Evolutionary conservation across 2,113 vertebrate species (phyloP), one percentile per base, ranked within the genome.

Genomic region (Scalopus aquaticus): DNA sequence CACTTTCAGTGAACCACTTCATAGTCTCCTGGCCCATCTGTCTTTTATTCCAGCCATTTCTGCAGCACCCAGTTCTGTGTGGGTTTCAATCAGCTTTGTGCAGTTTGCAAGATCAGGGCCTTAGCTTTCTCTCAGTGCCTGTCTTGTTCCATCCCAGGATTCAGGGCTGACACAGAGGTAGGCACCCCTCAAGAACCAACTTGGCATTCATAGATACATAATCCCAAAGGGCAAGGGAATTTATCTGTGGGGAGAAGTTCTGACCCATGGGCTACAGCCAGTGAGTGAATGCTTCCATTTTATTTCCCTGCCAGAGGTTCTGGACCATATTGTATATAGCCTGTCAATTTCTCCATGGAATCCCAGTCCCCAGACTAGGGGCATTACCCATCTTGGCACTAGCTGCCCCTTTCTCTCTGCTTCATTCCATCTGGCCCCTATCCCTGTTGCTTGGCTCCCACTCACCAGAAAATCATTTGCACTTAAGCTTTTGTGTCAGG

Each of bases 131-230:
- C 19, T 44, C 64, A 46, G 9, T 24, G 46, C 37, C 54, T 77
- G 12, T 62, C 86, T 77, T 12, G 28, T 77, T 79, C 49, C 51
- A 86, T 54, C 6, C n/a, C n/a, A 74, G 64, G 39, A 11, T 91
- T 80, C 79, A 70, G 44, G 82, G n/a, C 42, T 62, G 79, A 78
- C 64, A 13, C 64, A 82, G 79, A 86, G 30, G n/a, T 44, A 62
- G 67, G 44, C 3, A 46, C 6, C 70, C 44, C n/a, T n/a, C 78
- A 20, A 62, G 65, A 80, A 80, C 4, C 30, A 0, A 60, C 24
- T 83, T 64, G 32, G 44, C 39, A 46, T 51, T 62, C 42, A 65
- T 44, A 7, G 4, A 32, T 24, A 39, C 1, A 28, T 17, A 49
- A 35, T 4, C 30, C 44, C 13, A 24, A 64, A 54, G 9, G 44